Evolutionary conservation across 2,888 invertebrate species (phyloP).

Genomic region (Agrochola macilenta): DNA sequence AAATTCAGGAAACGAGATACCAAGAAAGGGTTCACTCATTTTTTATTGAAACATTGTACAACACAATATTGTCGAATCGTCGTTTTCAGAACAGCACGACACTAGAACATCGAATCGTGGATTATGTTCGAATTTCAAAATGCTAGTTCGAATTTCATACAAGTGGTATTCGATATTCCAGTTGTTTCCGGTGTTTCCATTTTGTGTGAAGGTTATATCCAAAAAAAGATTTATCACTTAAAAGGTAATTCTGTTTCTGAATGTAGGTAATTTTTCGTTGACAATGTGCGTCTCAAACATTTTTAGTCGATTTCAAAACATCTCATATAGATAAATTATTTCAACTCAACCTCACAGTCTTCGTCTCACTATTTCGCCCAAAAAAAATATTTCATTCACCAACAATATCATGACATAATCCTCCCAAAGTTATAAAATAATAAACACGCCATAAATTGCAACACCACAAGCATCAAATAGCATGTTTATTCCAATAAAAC

Average conservation of each 20-base stretch:
- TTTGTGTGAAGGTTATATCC: not conserved
- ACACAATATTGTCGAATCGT: not conserved
- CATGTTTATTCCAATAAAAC: conserved; percentile 57
- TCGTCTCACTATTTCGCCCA: not conserved
- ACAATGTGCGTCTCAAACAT: not conserved
- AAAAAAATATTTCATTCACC: not conserved
- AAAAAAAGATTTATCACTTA: not conserved
- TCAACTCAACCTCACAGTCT: not conserved
- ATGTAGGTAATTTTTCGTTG: too few relatives aligned
- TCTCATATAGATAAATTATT: not conserved
- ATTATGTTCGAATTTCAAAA: conserved; percentile 31
- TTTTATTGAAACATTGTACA: not conserved
- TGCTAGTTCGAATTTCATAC: conserved; percentile 11
- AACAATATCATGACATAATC: not conserved
- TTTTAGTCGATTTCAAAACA: not conserved
- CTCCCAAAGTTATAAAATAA: conserved; percentile 11
- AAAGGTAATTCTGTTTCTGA: not conserved
- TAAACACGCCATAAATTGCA: conserved; percentile 19
- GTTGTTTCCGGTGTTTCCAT: not conserved
- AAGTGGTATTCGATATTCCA: not conserved
- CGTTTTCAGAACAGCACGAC: not conserved
- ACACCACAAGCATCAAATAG: conserved; percentile 27
- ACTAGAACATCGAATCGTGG: not conserved
- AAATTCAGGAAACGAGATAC: conserved; percentile 20
- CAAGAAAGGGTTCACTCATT: not conserved